Evolutionary conservation across 2,888 invertebrate genomes (phyloP).

Genomic region (Mesorhabditis belari): DNA sequence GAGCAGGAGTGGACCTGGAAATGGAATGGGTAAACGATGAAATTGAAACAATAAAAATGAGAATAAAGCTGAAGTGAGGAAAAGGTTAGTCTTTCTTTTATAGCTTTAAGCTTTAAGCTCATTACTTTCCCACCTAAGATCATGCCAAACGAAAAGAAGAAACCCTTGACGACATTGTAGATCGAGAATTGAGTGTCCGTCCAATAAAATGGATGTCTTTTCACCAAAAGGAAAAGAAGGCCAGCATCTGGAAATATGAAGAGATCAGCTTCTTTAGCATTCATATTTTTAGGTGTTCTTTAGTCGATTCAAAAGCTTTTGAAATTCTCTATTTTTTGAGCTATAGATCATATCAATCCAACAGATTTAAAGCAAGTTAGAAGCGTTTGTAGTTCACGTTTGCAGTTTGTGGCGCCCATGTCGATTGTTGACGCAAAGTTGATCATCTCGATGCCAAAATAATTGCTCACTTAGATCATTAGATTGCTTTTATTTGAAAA

Average conservation of each 20-base stretch:
- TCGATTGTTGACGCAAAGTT: not conserved
- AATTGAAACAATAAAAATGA: not conserved
- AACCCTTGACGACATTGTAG: slow-evolving; percentile 16
- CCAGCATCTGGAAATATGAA: slow-evolving; percentile 26
- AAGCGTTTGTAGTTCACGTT: too few relatives aligned
- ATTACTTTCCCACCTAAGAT: slow-evolving; percentile 15
- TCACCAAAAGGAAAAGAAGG: slow-evolving; percentile 35
- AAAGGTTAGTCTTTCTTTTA: not conserved
- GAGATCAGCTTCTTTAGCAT: too few relatives aligned
- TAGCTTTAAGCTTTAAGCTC: not conserved
- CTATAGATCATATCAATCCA: too few relatives aligned
- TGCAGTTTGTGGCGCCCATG: not conserved
- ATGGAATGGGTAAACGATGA: not conserved
- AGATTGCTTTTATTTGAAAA: too few relatives aligned
- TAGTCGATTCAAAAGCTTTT: too few relatives aligned
- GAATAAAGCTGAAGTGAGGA: not conserved
- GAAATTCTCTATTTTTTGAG: too few relatives aligned
- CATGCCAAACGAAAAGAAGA: slow-evolving; percentile 26
- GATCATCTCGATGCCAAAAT: too few relatives aligned
- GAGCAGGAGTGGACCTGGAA: slow-evolving; percentile 31
- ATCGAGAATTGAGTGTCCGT: slow-evolving; percentile 35
- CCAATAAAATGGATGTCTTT: slow-evolving; percentile 44
- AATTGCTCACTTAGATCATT: too few relatives aligned
- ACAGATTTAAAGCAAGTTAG: too few relatives aligned
- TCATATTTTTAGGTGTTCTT: not conserved